phyloP scores from a whole-genome alignment of 2,797 vertebrate species.

The Anabacerthia variegaticeps region DNA sequence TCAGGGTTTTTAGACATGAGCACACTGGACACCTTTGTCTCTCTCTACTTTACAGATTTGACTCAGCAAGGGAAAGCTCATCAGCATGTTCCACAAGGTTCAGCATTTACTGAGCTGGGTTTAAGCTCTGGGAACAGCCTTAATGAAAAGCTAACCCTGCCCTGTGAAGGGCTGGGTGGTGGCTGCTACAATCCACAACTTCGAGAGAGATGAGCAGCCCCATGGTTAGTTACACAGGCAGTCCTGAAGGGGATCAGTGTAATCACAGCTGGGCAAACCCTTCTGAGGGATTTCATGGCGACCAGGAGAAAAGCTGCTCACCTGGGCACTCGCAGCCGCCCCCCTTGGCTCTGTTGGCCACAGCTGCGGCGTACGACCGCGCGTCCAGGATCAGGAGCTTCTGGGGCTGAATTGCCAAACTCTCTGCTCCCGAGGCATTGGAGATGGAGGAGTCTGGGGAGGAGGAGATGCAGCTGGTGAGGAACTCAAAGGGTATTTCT shows the following conservation, averaged over 20 bases:
- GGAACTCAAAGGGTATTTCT: not conserved
- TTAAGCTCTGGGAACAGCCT: not conserved
- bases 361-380: constrained; percentile 93
- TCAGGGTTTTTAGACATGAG: not conserved
- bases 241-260: not conserved
- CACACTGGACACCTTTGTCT: constrained; percentile 11
- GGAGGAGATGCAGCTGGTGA: not conserved
- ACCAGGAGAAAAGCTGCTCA: constrained; percentile 56
- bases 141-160: not conserved
- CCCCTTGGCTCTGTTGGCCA: constrained; percentile 96
- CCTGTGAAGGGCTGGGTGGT: not conserved
- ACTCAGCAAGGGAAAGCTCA: constrained; percentile 15
- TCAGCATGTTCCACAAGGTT: constrained; percentile 3
- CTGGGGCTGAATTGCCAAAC: constrained; percentile 86
- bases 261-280: not conserved
- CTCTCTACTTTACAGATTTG: not conserved
- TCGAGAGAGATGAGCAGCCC: not conserved
- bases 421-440: constrained; percentile 89
- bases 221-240: not conserved
- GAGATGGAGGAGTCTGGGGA: constrained; percentile 89
- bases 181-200: not conserved
- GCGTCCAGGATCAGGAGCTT: constrained; percentile 95
- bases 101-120: not conserved
- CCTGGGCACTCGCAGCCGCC: constrained; percentile 98
- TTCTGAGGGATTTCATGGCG: not conserved